These are phyloP conservation scores for Augochlorella aurata DNA, from an alignment of 2,888 invertebrate species.

Conservation along the genomic window DNA sequence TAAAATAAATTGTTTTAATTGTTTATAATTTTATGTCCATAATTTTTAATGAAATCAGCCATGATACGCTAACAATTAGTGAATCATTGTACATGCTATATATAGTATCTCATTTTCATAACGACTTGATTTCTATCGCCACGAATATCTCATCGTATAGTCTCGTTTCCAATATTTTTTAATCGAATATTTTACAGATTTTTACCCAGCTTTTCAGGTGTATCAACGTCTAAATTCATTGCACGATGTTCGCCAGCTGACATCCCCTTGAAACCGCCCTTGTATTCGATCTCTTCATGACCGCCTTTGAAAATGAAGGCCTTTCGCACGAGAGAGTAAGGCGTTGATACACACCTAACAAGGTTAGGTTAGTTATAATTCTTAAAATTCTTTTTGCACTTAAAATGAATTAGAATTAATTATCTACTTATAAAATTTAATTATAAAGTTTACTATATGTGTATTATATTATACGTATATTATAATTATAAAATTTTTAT, in stretches of 20 bases:
- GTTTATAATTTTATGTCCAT: too few relatives aligned
- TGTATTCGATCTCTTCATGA: slow-evolving; percentile 49
- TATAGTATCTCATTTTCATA: neutral
- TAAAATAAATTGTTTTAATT: too few relatives aligned
- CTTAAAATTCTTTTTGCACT: too few relatives aligned
- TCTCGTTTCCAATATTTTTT: too few relatives aligned
- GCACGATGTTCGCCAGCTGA: neutral
- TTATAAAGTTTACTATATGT: too few relatives aligned
- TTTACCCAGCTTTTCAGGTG: neutral
- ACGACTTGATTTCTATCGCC: neutral
- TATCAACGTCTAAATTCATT: neutral
- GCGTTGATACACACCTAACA: slow-evolving; percentile 33
- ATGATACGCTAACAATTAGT: neutral
- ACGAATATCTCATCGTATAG: neutral
- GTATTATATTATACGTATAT: too few relatives aligned
- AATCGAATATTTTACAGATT: neutral
- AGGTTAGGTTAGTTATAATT: too few relatives aligned
- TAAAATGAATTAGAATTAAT: too few relatives aligned
- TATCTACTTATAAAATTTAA: too few relatives aligned
- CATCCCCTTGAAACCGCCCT: slow-evolving; percentile 18
- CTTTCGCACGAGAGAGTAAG: slow-evolving; percentile 47
- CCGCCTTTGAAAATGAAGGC: slow-evolving; percentile 59
- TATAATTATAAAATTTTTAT: too few relatives aligned
- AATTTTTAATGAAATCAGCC: neutral
- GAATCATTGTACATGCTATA: neutral